phyloP scores from a whole-genome alignment of 2,888 invertebrate genomes.

The Drosophila dives region DNA sequence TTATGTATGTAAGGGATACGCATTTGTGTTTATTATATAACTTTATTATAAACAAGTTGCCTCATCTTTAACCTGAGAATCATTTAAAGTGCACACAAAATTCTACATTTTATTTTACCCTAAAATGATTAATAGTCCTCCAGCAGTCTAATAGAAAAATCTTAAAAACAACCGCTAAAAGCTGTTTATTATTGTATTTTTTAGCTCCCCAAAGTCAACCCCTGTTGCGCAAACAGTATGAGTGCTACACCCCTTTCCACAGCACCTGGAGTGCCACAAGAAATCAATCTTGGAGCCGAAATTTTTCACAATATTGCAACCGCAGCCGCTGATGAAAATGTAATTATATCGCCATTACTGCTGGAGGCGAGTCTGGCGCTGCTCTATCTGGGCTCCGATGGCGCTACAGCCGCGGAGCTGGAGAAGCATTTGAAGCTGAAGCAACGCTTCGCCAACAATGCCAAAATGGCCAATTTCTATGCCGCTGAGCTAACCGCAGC shows the following conservation, averaged over 20 bases:
- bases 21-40: not conserved
- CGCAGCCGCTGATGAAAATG: constrained; percentile 66
- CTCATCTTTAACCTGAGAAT: not conserved
- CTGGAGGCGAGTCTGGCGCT: constrained; percentile 90
- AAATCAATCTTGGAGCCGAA: constrained; percentile 58
- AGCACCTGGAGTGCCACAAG: constrained; percentile 28
- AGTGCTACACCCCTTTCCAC: constrained; percentile 42
- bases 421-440: constrained; percentile 67
- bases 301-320: constrained; percentile 62
- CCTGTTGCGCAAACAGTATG: constrained; percentile 43
- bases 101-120: not conserved
- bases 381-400: constrained; percentile 90
- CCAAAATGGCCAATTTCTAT: constrained; percentile 80
- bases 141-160: not conserved
- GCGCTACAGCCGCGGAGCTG: constrained; percentile 83
- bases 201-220: constrained; percentile 10
- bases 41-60: not conserved
- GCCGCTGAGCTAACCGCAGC: constrained; percentile 68
- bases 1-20: not conserved
- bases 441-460: constrained; percentile 72
- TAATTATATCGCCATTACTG: constrained; percentile 85
- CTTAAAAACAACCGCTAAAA: not conserved
- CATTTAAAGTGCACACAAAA: not conserved
- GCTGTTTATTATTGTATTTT: not conserved
- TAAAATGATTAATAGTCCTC: not conserved